A percentile compares a stretch with the other conserved stretches of the same genome.
These are phyloP conservation scores for Phenganax subtilis DNA, from an alignment of 92 coral and sea anemone species.

Conservation along the genomic window DNA sequence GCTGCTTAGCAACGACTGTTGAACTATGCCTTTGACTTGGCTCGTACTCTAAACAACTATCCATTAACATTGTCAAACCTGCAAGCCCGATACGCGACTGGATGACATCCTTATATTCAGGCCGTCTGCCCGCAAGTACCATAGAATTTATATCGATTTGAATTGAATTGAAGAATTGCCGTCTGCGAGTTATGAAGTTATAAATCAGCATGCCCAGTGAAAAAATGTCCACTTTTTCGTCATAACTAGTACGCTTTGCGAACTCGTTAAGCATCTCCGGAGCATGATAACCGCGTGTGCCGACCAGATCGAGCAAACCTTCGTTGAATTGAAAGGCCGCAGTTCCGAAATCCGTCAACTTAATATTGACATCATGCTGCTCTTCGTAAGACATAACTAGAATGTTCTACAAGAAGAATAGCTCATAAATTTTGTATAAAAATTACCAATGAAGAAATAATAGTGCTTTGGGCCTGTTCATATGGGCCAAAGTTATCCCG, in stretches of 20 bases:
- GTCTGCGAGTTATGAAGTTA: conserved; percentile 71
- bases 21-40: conserved; percentile 70
- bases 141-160: conserved; percentile 52
- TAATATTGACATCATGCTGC: conserved; percentile 74
- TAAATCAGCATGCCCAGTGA: conserved; percentile 77
- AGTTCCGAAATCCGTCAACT: conserved; percentile 92
- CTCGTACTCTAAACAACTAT: conserved; percentile 66
- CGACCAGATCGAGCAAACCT: conserved; percentile 65
- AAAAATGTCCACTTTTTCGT: conserved; percentile 76
- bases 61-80: conserved; percentile 80
- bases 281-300: conserved; percentile 71
- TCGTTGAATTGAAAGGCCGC: conserved; percentile 87
- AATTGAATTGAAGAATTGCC: conserved; percentile 58
- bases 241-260: conserved; percentile 68
- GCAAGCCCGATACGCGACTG: conserved; percentile 70
- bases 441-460: no score
- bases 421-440: no score
- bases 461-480: no score
- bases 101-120: conserved; percentile 57
- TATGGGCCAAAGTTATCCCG: no score
- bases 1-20: conserved; percentile 64
- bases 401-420: conserved; percentile 43
- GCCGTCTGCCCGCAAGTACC: conserved; percentile 66
- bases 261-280: conserved; percentile 90
- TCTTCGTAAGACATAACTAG: conserved; percentile 94